Conservation (phyloP, 1,140 invertebrate species). For the Camponotus vicinus region DNA sequence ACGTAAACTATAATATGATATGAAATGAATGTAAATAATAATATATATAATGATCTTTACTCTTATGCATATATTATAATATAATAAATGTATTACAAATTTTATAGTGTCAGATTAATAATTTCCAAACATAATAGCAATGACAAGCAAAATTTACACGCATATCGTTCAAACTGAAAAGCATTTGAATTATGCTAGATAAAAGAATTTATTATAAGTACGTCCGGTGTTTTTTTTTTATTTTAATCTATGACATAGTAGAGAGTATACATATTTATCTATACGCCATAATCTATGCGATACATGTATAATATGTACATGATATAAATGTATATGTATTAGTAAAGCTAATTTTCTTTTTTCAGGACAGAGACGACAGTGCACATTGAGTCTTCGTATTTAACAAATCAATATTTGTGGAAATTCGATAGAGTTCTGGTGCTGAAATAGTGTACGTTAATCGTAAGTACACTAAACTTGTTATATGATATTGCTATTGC, state of each 20-base stretch:
- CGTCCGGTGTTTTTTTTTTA: conserved; percentile 10
- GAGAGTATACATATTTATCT: no score
- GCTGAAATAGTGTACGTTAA: conserved; percentile 25
- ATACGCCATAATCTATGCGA: no score
- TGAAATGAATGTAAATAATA: not conserved
- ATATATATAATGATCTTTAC: not conserved
- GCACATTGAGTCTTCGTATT: not conserved
- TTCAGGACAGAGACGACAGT: not conserved
- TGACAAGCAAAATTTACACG: conserved; percentile 2
- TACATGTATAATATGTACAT: not conserved
- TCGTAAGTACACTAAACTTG: not conserved
- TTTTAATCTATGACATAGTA: not conserved
- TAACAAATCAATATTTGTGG: conserved; percentile 15
- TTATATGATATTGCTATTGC: not conserved
- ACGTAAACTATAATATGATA: not conserved
- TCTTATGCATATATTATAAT: not conserved
- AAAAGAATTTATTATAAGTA: not conserved
- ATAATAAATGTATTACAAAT: conserved; percentile 20
- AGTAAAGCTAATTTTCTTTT: conserved; percentile 18
- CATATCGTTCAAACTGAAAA: not conserved
- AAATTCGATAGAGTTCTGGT: conserved; percentile 3
- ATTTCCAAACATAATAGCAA: not conserved
- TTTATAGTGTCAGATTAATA: not conserved
- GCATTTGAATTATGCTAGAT: not conserved
- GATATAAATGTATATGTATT: conserved; percentile 8